Conservation (phyloP, 1,140 invertebrate species). For the Dolichoris vasculosae region DNA sequence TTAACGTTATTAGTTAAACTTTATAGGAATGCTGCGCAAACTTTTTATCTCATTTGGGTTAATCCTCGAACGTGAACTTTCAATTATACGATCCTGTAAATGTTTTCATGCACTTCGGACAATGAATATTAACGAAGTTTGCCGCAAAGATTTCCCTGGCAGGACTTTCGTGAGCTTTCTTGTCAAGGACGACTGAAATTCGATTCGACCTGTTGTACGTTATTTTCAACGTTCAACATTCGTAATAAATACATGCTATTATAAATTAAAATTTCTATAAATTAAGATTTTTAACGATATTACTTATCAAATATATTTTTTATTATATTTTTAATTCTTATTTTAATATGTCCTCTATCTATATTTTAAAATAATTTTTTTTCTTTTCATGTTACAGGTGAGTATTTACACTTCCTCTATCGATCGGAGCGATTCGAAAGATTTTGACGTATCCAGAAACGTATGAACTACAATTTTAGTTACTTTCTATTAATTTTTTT, state of each 20-base stretch:
- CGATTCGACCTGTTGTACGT: too few species aligned
- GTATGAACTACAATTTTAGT: too few species aligned
- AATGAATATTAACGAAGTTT: constrained; percentile 45
- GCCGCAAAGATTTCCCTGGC: constrained; percentile 17
- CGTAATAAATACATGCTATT: constrained; percentile 4
- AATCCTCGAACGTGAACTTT: not conserved
- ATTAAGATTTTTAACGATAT: too few species aligned
- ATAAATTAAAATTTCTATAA: too few species aligned
- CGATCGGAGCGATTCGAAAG: too few species aligned
- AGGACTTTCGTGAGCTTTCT: not conserved
- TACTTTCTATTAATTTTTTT: too few species aligned
- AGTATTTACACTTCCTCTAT: constrained; percentile 44
- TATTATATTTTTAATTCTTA: too few species aligned
- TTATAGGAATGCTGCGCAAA: not conserved
- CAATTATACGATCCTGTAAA: constrained; percentile 25
- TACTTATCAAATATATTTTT: too few species aligned
- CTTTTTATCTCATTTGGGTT: constrained; percentile 15
- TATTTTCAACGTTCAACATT: not conserved
- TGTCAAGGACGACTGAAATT: not conserved
- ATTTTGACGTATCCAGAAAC: too few species aligned
- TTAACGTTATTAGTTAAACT: constrained; percentile 20
- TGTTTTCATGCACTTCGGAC: constrained; percentile 15
- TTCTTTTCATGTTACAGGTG: constrained; percentile 57
- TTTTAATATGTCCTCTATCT: too few species aligned
- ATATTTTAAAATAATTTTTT: not conserved